Evolutionary conservation across 2,113 vertebrate genomes (phyloP).

Genomic region (Salvator merianae): DNA sequence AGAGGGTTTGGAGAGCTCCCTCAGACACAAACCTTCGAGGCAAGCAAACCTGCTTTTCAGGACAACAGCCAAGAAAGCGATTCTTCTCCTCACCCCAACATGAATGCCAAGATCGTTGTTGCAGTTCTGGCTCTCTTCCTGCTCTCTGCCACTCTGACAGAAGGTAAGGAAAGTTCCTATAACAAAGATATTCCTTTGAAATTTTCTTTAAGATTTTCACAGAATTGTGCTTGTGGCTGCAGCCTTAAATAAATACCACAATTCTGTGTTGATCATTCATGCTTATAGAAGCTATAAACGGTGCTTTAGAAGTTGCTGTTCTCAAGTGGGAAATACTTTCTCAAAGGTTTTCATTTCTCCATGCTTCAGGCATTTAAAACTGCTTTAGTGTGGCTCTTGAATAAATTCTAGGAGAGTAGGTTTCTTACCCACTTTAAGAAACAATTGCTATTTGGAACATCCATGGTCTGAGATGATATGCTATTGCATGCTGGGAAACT

Average conservation of each 20-base stretch:
- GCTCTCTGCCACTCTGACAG: slow-evolving; percentile 49
- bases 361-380: neutral
- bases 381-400: neutral
- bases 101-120: slow-evolving; percentile 43
- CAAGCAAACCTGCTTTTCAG: neutral
- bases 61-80: neutral
- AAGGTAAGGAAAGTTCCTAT: slow-evolving; percentile 74
- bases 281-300: neutral
- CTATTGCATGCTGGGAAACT: neutral
- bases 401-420: neutral
- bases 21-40: neutral
- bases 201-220: neutral
- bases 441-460: neutral
- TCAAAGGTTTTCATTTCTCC: neutral
- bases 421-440: neutral
- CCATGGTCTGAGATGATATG: neutral
- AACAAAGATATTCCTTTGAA: fast-evolving
- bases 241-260: neutral
- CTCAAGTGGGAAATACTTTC: neutral
- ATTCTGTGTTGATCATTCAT: neutral
- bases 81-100: neutral
- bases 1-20: fast-evolving
- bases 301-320: neutral
- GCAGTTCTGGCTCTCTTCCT: slow-evolving; percentile 65
- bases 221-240: neutral